Percentiles rank a stretch among this genome's conserved stretches.
These are phyloP conservation scores for Chrysocyon brachyurus DNA, from an alignment of 2,797 vertebrate species.

Conservation along the genomic window DNA sequence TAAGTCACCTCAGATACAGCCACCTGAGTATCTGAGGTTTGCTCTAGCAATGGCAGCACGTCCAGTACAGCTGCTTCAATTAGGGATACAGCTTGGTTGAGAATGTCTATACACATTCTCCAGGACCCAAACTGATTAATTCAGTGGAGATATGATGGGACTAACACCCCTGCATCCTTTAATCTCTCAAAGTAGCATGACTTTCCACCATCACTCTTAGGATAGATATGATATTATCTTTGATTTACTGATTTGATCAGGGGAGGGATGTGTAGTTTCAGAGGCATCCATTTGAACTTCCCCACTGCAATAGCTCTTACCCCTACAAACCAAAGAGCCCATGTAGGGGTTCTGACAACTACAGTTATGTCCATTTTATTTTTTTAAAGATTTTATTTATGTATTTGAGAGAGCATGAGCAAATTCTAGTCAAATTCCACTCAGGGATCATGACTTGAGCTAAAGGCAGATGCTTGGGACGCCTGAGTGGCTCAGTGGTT, in stretches of 20 bases:
- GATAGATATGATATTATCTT: constrained; percentile 11
- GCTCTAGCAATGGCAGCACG: neutral
- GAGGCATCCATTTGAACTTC: constrained; percentile 37
- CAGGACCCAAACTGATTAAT: constrained; percentile 9
- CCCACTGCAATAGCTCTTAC: neutral
- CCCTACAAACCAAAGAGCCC: neutral
- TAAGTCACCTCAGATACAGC: neutral
- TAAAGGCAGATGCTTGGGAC: too few species aligned
- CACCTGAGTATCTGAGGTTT: neutral
- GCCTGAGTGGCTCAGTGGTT: too few species aligned
- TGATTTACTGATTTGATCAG: constrained; percentile 6
- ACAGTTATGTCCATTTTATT: neutral
- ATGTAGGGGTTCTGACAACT: neutral
- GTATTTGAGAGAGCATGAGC: too few species aligned
- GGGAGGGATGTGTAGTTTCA: neutral
- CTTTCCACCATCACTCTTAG: constrained; percentile 26
- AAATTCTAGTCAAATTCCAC: too few species aligned
- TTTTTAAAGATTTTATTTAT: too few species aligned
- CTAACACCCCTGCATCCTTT: neutral
- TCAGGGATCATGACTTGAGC: too few species aligned
- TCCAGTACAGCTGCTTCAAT: neutral
- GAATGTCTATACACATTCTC: constrained; percentile 16
- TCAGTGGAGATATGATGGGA: neutral
- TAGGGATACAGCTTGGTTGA: neutral
- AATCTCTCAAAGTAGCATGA: neutral